Conservation (phyloP, 2,113 vertebrate genomes). For the Corythoichthys intestinalis region DNA sequence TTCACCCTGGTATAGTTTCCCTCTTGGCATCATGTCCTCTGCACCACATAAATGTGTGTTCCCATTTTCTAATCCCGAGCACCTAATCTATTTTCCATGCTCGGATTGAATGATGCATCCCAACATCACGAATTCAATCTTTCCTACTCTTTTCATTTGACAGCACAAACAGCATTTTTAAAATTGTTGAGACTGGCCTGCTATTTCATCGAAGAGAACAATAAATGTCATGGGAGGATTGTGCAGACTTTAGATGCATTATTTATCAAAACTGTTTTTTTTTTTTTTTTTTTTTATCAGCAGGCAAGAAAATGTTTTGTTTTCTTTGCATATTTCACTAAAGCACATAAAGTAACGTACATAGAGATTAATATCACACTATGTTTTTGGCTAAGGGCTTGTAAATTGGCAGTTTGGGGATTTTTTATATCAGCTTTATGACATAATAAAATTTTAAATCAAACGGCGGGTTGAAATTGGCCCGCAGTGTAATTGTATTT, state of each 20-base stretch:
- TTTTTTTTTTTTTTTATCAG: slow-evolving; percentile 28
- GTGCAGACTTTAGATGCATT: slow-evolving; percentile 46
- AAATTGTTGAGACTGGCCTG: slow-evolving; percentile 13
- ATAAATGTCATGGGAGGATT: slow-evolving; percentile 28
- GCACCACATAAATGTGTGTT: background rate
- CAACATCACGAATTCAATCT: slow-evolving; percentile 14
- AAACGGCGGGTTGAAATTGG: no score
- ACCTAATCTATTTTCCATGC: slow-evolving; percentile 17
- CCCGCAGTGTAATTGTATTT: no score
- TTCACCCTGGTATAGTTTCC: slow-evolving; percentile 88
- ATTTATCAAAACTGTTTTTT: slow-evolving; percentile 49
- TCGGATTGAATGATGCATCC: slow-evolving; percentile 10
- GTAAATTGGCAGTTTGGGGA: slow-evolving; percentile 29
- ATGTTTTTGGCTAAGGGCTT: slow-evolving; percentile 30
- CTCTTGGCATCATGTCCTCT: slow-evolving; percentile 8
- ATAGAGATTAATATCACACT: background rate
- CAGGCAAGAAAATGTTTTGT: slow-evolving; percentile 20
- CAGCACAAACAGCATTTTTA: slow-evolving; percentile 14
- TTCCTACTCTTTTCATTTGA: slow-evolving; percentile 11
- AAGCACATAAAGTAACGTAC: slow-evolving; percentile 15
- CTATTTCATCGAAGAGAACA: slow-evolving; percentile 42
- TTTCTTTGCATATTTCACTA: slow-evolving; percentile 5
- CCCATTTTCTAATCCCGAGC: slow-evolving; percentile 5
- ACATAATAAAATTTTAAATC: no score
- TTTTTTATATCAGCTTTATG: slow-evolving; percentile 39